Conservation (phyloP, 2,113 vertebrate species). For the Podiceps cristatus region DNA sequence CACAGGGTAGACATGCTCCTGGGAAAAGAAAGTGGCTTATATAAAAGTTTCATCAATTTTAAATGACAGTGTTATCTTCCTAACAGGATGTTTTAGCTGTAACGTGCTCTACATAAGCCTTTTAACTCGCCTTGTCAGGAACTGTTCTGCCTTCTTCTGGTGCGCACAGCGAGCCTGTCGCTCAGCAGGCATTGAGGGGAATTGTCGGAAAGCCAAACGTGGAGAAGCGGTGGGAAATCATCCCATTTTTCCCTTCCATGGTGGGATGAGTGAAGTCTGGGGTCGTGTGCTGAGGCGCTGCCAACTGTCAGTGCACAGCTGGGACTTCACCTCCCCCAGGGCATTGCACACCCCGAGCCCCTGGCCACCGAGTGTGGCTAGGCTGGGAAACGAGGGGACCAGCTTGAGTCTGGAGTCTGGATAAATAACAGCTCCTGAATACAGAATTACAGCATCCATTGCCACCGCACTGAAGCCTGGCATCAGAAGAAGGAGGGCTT, state of each 20-base stretch:
- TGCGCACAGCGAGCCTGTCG: not conserved
- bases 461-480: not conserved
- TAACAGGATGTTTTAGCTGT: slow-evolving; percentile 15
- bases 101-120: slow-evolving; percentile 4
- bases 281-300: not conserved
- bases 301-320: not conserved
- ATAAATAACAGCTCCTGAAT: not conserved
- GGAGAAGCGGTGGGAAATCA: not conserved
- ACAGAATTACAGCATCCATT: not conserved
- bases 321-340: not conserved
- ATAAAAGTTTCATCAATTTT: slow-evolving; percentile 48
- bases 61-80: slow-evolving; percentile 36
- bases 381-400: not conserved
- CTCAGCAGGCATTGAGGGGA: not conserved
- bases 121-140: slow-evolving; percentile 25
- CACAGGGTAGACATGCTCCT: not conserved
- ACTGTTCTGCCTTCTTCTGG: not conserved
- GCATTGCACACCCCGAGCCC: fast-evolving
- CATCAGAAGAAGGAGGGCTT: not conserved
- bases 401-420: not conserved
- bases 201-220: not conserved
- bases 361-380: not conserved
- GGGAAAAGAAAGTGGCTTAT: not conserved
- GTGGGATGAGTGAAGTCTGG: not conserved
- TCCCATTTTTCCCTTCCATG: not conserved